A percentile compares a stretch with the other conserved stretches of the same genome.
Conservation (phyloP, 2,888 invertebrate genomes). For the Epinotia demarniana region DNA sequence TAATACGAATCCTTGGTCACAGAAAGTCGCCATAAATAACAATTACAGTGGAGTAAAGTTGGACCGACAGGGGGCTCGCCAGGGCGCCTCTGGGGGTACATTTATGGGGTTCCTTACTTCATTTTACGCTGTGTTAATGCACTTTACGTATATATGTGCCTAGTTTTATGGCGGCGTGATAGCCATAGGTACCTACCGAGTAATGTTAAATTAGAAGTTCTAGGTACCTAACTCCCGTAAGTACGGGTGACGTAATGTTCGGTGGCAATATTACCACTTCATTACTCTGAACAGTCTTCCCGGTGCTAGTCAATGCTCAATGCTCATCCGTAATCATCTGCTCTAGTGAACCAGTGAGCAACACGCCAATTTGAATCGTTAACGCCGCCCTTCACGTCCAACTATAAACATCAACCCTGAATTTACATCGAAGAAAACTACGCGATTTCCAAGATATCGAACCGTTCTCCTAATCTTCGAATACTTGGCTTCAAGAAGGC, state of each 20-base stretch:
- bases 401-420: constrained; percentile 22
- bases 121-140: constrained; percentile 65
- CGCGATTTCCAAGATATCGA: constrained; percentile 25
- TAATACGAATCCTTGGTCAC: constrained; percentile 37
- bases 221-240: not conserved
- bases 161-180: constrained; percentile 38
- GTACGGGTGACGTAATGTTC: not conserved
- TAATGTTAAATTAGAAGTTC: constrained; percentile 25
- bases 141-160: constrained; percentile 56
- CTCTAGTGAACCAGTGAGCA: constrained; percentile 39
- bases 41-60: constrained; percentile 50
- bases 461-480: constrained; percentile 32
- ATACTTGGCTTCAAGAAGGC: constrained; percentile 43
- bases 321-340: constrained; percentile 34
- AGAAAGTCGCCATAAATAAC: constrained; percentile 51
- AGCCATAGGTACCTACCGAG: constrained; percentile 20
- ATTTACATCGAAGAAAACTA: constrained; percentile 22
- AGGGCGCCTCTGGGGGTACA: constrained; percentile 56
- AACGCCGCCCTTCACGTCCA: constrained; percentile 8
- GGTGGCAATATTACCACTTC: not conserved
- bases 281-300: constrained; percentile 1
- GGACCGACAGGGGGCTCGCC: constrained; percentile 47
- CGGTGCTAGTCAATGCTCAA: constrained; percentile 3
- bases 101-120: constrained; percentile 64
- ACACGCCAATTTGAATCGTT: constrained; percentile 35